Conservation (phyloP, 2,888 invertebrate species). For the Oscheius myriophilus region DNA sequence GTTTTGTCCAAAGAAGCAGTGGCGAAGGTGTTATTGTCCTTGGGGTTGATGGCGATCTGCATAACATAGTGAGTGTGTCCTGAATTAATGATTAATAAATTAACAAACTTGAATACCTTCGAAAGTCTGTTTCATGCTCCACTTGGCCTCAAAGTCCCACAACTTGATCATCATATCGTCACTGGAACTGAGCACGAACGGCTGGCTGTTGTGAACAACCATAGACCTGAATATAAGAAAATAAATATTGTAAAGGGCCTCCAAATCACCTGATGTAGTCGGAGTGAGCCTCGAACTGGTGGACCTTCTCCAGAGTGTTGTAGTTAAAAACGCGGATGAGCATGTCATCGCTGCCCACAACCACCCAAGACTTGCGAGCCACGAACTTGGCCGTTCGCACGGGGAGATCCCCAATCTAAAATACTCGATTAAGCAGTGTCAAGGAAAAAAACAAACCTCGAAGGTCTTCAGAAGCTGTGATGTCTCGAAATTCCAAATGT, state of each 20-base stretch:
- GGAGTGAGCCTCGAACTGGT: slow-evolving; percentile 96
- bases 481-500: slow-evolving; percentile 98
- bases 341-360: slow-evolving; percentile 85
- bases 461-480: slow-evolving; percentile 78
- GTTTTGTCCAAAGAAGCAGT: slow-evolving; percentile 98
- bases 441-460: slow-evolving; percentile 73
- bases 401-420: slow-evolving; percentile 87
- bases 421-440: neutral
- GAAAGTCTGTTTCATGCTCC: slow-evolving; percentile 97
- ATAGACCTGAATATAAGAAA: slow-evolving; percentile 77
- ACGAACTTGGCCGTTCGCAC: slow-evolving; percentile 95
- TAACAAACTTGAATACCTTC: slow-evolving; percentile 78
- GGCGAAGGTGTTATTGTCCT: slow-evolving; percentile 99
- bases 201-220: slow-evolving; percentile 95
- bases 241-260: neutral
- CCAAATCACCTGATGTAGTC: slow-evolving; percentile 82
- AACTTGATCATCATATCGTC: slow-evolving; percentile 98
- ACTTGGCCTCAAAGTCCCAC: slow-evolving; percentile 99
- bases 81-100: slow-evolving; percentile 18
- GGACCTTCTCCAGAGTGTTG: slow-evolving; percentile 94
- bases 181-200: slow-evolving; percentile 87
- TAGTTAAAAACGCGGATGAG: slow-evolving; percentile 92
- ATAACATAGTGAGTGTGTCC: slow-evolving; percentile 96
- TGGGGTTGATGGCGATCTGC: slow-evolving; percentile 99
- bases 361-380: slow-evolving; percentile 96